Evolutionary conservation across 2,888 invertebrate species (phyloP).

Genomic region (Malachius bipustulatus): DNA sequence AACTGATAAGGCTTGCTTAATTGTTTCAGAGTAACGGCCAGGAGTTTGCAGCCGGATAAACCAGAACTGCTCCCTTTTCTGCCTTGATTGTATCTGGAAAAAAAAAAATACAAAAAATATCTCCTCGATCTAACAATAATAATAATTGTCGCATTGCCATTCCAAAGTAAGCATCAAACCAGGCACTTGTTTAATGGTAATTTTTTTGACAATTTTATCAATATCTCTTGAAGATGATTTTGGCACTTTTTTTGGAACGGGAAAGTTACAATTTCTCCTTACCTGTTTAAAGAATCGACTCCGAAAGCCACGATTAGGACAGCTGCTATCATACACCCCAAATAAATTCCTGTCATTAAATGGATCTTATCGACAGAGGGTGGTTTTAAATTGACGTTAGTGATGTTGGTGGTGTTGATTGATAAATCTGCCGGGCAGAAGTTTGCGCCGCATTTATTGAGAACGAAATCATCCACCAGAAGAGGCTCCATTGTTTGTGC

Average conservation of each 20-base stretch:
- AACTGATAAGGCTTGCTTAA: conserved; percentile 67
- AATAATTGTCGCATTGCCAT: too few species aligned
- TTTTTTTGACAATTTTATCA: too few species aligned
- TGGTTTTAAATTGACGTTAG: conserved; percentile 56
- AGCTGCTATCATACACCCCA: conserved; percentile 67
- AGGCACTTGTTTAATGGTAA: too few species aligned
- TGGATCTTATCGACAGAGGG: conserved; percentile 65
- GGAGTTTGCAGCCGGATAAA: conserved; percentile 51
- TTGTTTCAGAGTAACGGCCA: conserved; percentile 68
- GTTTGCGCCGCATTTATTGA: conserved; percentile 60
- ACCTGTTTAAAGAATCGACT: conserved; percentile 72
- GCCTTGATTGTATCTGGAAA: conserved; percentile 46
- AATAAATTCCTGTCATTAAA: conserved; percentile 67
- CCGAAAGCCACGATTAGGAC: conserved; percentile 62
- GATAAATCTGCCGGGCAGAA: conserved; percentile 50
- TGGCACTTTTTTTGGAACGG: too few species aligned
- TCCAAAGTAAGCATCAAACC: too few species aligned
- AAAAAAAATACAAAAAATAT: too few species aligned
- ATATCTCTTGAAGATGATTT: too few species aligned
- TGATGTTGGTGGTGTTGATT: conserved; percentile 46
- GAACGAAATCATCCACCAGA: too few species aligned
- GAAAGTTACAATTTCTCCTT: conserved; percentile 19
- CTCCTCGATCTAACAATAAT: too few species aligned
- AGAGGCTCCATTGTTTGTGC: too few species aligned
- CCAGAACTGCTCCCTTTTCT: conserved; percentile 48